Evolutionary conservation across 2,888 invertebrate genomes (phyloP), one percentile per base, ranked within the genome.

Genomic region (Leptinotarsa tumamoca): DNA sequence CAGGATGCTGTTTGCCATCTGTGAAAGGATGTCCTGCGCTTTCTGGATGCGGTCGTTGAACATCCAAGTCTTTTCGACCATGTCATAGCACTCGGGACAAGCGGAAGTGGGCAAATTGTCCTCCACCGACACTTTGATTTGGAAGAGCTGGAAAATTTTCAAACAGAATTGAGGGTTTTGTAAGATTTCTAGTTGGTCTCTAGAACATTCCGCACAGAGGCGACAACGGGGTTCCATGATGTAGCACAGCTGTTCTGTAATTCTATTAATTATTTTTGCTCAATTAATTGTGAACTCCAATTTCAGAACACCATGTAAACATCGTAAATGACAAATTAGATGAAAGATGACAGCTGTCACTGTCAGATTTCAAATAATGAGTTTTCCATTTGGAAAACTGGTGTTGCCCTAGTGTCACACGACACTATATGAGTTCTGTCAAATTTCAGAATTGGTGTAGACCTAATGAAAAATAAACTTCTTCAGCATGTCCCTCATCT

Each of bases 11-110:
- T 75, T 78, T 51, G 74, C 72, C 13, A 84, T 61, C n/a, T 83
- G 80, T 43, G 76, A 77, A n/a, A 86, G 81, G 43, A 87, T 79
- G 74, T 87, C 84, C 80, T 89, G 89, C 1, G 88, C 87, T 79
- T 86, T 86, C 76, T 87, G 87, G n/a, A 89, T 85, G 76, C 85
- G 84, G 75, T 87, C 85, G 74, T 84, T 85, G 80, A 88, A 88
- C 66, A 85, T 82, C 88, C 88, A 89, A 17, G 86, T 86, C 72
- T 83, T 84, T 69, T 87, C 85, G 18, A 88, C 87, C 71, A 84
- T 85, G 74, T 87, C 86, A 72, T 84, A 85, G 81, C 89, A 89
- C 21, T 84, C 80, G 27, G 83, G 81, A 76, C 89, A 89, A 15
- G 87, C 83, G 68, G 83, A 82, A 23, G 85, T 84, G 4, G 88